A percentile compares a stretch with the other conserved stretches of the same genome.
Evolutionary conservation across 2,113 vertebrate species (phyloP).

Genomic region (Australoheros scitulus): DNA sequence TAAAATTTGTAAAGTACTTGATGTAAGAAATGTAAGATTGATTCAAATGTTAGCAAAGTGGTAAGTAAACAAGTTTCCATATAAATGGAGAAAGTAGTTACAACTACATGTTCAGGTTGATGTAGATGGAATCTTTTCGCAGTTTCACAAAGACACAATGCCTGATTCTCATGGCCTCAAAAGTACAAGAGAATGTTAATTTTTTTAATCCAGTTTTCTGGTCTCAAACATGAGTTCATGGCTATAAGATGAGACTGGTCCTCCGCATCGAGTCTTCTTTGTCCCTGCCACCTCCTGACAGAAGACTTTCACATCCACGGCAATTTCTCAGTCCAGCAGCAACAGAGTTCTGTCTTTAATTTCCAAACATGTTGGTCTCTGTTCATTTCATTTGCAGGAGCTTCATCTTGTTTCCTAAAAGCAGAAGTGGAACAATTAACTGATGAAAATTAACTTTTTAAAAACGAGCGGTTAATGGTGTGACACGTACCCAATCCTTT

Average conservation of each 20-base stretch:
- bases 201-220: constrained; percentile 46
- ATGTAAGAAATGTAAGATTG: constrained; percentile 13
- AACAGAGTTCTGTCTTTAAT: constrained; percentile 8
- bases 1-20: constrained; percentile 23
- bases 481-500: constrained; percentile 88
- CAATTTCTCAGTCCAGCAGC: constrained; percentile 38
- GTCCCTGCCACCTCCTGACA: background rate
- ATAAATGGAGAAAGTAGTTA: constrained; percentile 20
- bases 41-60: background rate
- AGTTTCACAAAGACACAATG: constrained; percentile 1
- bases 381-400: constrained; percentile 81
- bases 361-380: background rate
- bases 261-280: background rate
- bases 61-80: constrained; percentile 30
- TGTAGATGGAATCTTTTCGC: constrained; percentile 31
- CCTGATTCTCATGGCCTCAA: background rate
- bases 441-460: background rate
- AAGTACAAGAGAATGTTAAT: background rate
- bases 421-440: constrained; percentile 4
- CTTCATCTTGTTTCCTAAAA: constrained; percentile 82
- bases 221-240: background rate
- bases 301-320: background rate
- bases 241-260: background rate
- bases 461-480: background rate
- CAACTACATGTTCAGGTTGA: constrained; percentile 19